A percentile compares a stretch with the other conserved stretches of the same genome.
Evolutionary conservation across 1,140 invertebrate species (phyloP).

Genomic region (Teleogryllus occipitalis): DNA sequence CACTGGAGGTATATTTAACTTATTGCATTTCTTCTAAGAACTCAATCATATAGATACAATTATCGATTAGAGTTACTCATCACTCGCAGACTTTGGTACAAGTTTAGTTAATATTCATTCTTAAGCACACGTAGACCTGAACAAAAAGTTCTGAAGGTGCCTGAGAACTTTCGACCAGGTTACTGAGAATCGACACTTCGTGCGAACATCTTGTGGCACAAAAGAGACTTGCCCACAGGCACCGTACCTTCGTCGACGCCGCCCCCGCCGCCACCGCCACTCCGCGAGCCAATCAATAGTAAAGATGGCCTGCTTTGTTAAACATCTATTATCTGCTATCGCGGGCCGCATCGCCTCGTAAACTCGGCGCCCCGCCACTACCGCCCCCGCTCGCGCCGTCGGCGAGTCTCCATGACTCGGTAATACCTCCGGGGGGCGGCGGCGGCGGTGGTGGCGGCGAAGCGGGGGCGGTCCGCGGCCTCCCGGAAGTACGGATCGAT

Average conservation of each 20-base stretch:
- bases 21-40: too few species aligned
- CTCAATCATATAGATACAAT: too few species aligned
- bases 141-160: neutral
- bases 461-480: neutral
- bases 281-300: neutral
- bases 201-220: neutral
- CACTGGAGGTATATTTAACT: too few species aligned
- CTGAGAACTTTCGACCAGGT: too few species aligned
- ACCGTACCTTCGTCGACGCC: neutral
- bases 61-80: too few species aligned
- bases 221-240: neutral
- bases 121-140: neutral
- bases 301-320: neutral
- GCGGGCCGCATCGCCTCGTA: too few species aligned
- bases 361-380: too few species aligned
- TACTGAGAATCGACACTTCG: neutral
- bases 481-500: neutral
- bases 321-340: neutral
- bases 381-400: too few species aligned
- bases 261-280: neutral
- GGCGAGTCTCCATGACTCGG: too few species aligned
- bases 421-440: neutral
- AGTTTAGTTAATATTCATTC: neutral
- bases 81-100: neutral
- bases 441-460: neutral